A percentile compares a stretch with the other conserved stretches of the same genome.
These are phyloP conservation scores for Leptoclinus maculatus DNA, from an alignment of 2,797 vertebrate genomes.

Conservation along the genomic window DNA sequence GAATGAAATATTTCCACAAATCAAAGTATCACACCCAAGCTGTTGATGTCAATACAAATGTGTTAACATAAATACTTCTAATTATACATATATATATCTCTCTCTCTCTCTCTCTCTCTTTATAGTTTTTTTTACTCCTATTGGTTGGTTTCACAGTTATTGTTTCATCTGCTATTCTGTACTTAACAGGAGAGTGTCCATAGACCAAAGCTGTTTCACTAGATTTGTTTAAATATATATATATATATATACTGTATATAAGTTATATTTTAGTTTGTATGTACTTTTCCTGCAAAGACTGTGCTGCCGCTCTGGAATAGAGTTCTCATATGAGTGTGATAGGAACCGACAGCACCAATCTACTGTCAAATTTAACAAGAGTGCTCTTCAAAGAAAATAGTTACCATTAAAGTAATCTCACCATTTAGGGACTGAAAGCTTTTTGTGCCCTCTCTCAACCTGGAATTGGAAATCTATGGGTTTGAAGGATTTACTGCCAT, in stretches of 20 bases:
- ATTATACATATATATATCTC: neutral
- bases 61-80: neutral
- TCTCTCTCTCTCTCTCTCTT: neutral
- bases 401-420: slow-evolving; percentile 67
- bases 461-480: slow-evolving; percentile 57
- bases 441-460: slow-evolving; percentile 60
- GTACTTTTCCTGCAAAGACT: slow-evolving; percentile 14
- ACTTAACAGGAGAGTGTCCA: too few species aligned
- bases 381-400: slow-evolving; percentile 73
- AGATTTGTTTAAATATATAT: neutral
- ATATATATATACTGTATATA: too few species aligned
- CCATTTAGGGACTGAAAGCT: slow-evolving; percentile 61
- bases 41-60: neutral
- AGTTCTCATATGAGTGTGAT: slow-evolving; percentile 45
- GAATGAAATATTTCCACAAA: neutral
- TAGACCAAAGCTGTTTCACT: too few species aligned
- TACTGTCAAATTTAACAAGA: slow-evolving; percentile 66
- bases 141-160: too few species aligned
- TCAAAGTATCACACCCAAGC: neutral
- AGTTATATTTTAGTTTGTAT: neutral
- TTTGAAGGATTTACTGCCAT: slow-evolving; percentile 41
- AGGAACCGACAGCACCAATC: slow-evolving; percentile 66
- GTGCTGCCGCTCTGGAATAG: slow-evolving; percentile 9
- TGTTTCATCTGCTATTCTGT: too few species aligned
- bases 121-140: too few species aligned